phyloP scores from a whole-genome alignment of 2,797 vertebrate species.

The Macropodus opercularis region DNA sequence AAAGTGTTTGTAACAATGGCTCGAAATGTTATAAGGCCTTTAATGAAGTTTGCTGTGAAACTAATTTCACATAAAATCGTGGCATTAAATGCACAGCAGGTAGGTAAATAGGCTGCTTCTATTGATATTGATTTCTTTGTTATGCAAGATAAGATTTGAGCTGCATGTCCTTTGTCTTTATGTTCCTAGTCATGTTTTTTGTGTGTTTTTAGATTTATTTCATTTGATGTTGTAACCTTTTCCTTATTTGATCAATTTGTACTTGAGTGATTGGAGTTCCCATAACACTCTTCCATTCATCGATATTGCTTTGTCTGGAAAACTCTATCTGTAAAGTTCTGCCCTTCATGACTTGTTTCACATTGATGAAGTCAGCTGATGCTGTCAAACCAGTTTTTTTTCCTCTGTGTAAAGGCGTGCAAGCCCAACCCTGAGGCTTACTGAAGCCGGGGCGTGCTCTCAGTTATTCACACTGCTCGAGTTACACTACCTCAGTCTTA shows the following conservation, averaged over 20 bases:
- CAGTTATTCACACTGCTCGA: constrained; percentile 23
- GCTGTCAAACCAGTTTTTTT: constrained; percentile 75
- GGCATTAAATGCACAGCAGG: background rate
- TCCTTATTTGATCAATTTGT: background rate
- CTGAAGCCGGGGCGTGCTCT: constrained; percentile 53
- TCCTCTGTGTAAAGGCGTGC: constrained; percentile 41
- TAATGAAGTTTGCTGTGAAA: background rate
- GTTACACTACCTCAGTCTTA: constrained; percentile 46
- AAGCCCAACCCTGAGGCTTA: constrained; percentile 68
- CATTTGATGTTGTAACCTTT: background rate
- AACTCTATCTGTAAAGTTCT: constrained; percentile 23
- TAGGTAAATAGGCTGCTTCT: too few relatives aligned
- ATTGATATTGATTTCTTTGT: too few relatives aligned
- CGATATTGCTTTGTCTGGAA: background rate
- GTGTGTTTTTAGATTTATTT: background rate
- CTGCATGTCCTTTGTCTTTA: background rate
- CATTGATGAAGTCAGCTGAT: constrained; percentile 40
- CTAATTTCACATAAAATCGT: background rate
- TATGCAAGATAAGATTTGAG: too few relatives aligned
- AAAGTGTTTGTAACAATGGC: background rate
- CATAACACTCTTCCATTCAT: background rate
- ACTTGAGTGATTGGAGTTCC: constrained; percentile 2
- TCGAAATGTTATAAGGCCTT: background rate
- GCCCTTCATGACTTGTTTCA: constrained; percentile 8
- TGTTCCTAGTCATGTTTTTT: too few relatives aligned